Conservation (phyloP, 2,888 invertebrate genomes). For the Drosophila imparisetae region DNA sequence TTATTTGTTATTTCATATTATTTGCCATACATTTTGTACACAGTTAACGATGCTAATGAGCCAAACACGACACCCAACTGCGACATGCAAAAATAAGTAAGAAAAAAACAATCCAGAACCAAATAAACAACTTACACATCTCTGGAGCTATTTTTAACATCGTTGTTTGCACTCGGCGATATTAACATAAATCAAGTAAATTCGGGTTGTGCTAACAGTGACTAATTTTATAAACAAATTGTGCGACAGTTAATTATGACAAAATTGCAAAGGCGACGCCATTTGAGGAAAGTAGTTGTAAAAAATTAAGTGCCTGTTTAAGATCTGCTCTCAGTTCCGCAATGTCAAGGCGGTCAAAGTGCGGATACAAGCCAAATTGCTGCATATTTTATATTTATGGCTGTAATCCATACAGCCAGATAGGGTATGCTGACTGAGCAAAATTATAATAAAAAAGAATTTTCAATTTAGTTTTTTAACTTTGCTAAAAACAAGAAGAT, state of each 20-base stretch:
- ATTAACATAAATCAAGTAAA: constrained; percentile 65
- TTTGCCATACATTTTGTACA: constrained; percentile 37
- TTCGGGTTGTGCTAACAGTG: constrained; percentile 23
- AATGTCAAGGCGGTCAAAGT: constrained; percentile 13
- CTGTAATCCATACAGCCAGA: background rate
- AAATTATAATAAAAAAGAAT: background rate
- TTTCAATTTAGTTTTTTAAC: too few relatives aligned
- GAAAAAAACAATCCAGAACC: background rate
- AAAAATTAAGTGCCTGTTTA: constrained; percentile 16
- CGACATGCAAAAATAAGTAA: constrained; percentile 11
- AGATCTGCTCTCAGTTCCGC: background rate
- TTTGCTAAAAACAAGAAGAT: too few relatives aligned
- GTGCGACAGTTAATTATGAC: constrained; percentile 51
- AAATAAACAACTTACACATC: constrained; percentile 31
- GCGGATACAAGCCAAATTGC: constrained; percentile 3
- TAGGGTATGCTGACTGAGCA: background rate
- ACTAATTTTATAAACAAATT: constrained; percentile 61
- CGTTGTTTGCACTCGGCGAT: constrained; percentile 2
- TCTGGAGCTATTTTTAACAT: constrained; percentile 50
- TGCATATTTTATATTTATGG: background rate
- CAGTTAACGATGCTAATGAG: constrained; percentile 58
- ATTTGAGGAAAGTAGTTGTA: background rate
- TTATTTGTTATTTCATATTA: constrained; percentile 9
- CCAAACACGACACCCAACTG: constrained; percentile 50
- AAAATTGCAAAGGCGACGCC: background rate